phyloP scores from a whole-genome alignment of 2,113 vertebrate genomes.

The Heterocephalus glaber region DNA sequence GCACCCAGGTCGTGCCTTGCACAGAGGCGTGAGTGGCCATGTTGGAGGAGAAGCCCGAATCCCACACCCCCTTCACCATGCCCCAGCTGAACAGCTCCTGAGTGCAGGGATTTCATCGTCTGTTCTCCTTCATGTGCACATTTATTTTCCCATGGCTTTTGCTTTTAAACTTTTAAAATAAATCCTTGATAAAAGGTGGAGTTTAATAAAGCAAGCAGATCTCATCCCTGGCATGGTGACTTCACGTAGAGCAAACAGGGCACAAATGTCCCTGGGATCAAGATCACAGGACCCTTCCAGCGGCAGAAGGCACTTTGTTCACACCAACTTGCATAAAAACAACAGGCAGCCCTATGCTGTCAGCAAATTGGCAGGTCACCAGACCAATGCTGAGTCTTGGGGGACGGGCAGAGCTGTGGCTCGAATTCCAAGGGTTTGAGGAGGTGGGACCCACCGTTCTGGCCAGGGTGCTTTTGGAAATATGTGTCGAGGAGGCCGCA shows the following conservation, averaged over 20 bases:
- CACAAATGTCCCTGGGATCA: neutral
- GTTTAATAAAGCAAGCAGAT: neutral
- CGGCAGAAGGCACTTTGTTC: neutral
- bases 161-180: neutral
- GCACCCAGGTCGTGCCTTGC: too few species aligned
- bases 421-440: too few species aligned
- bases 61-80: neutral
- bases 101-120: neutral
- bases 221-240: neutral
- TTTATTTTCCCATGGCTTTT: neutral
- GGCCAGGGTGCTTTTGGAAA: too few species aligned
- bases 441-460: too few species aligned
- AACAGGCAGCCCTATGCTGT: too few species aligned
- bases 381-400: too few species aligned
- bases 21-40: too few species aligned
- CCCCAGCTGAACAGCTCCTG: neutral
- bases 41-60: neutral
- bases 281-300: neutral
- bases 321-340: too few species aligned
- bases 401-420: too few species aligned
- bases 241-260: neutral
- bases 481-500: too few species aligned
- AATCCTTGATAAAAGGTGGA: neutral
- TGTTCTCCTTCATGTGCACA: neutral
- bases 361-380: too few species aligned